These are phyloP conservation scores for Pseudomugil tenellus DNA, from an alignment of 2,797 vertebrate genomes.

Conservation along the genomic window DNA sequence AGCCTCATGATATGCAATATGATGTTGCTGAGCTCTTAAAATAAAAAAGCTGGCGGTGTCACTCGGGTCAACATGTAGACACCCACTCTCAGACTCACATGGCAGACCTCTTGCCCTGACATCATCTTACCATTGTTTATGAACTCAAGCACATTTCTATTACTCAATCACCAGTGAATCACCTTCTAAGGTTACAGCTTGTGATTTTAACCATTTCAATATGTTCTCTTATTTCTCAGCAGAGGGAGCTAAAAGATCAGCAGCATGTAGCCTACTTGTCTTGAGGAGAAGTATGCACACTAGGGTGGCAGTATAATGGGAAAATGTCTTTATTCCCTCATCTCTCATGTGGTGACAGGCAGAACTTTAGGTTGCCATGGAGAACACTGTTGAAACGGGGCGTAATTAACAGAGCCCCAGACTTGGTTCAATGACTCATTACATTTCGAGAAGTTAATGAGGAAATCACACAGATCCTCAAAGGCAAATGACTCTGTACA, in stretches of 20 bases:
- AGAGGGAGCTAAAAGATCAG: conserved; percentile 68
- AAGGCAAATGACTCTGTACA: conserved; percentile 59
- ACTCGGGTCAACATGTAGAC: conserved; percentile 23
- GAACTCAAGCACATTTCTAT: not conserved
- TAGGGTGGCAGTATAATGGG: conserved; percentile 56
- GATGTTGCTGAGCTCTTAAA: conserved; percentile 20
- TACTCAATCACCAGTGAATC: not conserved
- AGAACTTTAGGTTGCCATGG: conserved; percentile 80
- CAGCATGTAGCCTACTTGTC: conserved; percentile 22
- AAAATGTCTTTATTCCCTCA: conserved; percentile 73
- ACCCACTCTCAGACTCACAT: not conserved
- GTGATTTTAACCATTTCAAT: too few relatives aligned
- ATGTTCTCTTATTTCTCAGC: conserved; percentile 48
- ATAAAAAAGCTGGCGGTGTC: conserved; percentile 18
- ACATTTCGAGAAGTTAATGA: conserved; percentile 68
- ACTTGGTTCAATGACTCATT: conserved; percentile 70
- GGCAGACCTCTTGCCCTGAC: not conserved
- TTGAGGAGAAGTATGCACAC: conserved; percentile 45
- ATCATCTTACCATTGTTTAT: not conserved
- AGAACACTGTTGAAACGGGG: conserved; percentile 60
- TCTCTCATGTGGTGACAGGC: conserved; percentile 70
- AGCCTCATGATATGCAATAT: conserved; percentile 37
- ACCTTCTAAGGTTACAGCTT: not conserved
- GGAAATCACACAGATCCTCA: conserved; percentile 66
- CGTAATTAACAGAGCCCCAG: conserved; percentile 72